These are phyloP conservation scores for Drosophila vallismaia DNA, from an alignment of 2,888 invertebrate species.

Conservation along the genomic window DNA sequence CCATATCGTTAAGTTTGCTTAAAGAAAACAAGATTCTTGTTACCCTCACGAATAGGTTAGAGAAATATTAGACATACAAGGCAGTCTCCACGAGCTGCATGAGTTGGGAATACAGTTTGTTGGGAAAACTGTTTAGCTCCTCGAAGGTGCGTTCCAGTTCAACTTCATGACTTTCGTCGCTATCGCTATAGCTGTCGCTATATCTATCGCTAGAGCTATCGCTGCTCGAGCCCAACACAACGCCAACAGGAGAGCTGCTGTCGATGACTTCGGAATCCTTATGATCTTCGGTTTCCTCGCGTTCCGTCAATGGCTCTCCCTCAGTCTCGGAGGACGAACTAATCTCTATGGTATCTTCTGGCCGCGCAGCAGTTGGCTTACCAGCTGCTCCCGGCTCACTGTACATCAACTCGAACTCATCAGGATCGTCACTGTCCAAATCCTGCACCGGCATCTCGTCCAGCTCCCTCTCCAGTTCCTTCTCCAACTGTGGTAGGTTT, in stretches of 20 bases:
- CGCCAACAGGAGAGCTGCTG: neutral
- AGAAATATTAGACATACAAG: neutral
- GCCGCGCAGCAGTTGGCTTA: neutral
- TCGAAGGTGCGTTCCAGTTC: neutral
- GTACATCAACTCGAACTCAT: constrained; percentile 6
- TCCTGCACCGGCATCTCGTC: constrained; percentile 10
- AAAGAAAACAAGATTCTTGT: neutral
- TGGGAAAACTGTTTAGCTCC: neutral
- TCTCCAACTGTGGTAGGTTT: constrained; percentile 7
- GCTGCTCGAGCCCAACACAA: neutral
- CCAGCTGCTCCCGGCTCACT: no score
- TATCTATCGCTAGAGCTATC: neutral
- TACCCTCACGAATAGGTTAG: neutral
- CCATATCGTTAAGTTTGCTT: constrained; percentile 50
- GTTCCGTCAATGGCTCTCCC: neutral
- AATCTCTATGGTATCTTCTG: neutral
- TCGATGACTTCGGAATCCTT: neutral
- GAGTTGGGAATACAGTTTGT: neutral
- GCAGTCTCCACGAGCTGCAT: neutral
- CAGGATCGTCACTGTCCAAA: neutral
- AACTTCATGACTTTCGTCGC: neutral
- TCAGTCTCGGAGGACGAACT: neutral
- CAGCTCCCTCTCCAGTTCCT: constrained; percentile 10
- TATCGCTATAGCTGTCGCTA: neutral
- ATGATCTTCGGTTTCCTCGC: neutral